Percentiles rank a stretch among this genome's conserved stretches.
phyloP scores from a whole-genome alignment of 2,888 invertebrate species.

The Ischnura elegans region DNA sequence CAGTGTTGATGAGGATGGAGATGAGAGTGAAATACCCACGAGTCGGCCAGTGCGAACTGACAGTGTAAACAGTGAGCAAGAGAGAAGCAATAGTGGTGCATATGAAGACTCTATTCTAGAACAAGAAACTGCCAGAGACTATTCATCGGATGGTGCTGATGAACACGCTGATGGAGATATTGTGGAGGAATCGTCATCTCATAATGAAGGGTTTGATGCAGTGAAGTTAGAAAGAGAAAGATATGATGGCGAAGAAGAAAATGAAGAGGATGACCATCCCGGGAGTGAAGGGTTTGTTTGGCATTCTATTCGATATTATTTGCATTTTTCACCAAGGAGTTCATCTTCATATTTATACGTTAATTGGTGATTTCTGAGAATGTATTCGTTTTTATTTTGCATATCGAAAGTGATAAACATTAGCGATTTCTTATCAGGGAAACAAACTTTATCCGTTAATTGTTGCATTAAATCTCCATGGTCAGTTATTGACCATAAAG shows the following conservation, averaged over 20 bases:
- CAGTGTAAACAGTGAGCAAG: constrained; percentile 55
- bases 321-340: not conserved
- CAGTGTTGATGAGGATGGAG: constrained; percentile 57
- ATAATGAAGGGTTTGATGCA: not conserved
- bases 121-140: constrained; percentile 19
- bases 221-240: constrained; percentile 50
- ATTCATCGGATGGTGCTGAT: constrained; percentile 46
- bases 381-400: not conserved
- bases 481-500: too few relatives aligned
- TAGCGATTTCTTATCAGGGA: not conserved
- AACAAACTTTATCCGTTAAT: not conserved
- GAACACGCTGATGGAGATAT: constrained; percentile 14
- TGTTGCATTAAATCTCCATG: too few relatives aligned
- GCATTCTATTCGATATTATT: not conserved
- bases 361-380: too few relatives aligned
- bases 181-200: not conserved
- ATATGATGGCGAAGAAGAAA: constrained; percentile 57
- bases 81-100: constrained; percentile 51
- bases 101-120: constrained; percentile 56
- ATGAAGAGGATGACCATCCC: constrained; percentile 41
- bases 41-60: constrained; percentile 41
- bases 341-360: not conserved
- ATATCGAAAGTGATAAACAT: not conserved
- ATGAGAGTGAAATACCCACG: constrained; percentile 57
- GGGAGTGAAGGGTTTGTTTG: constrained; percentile 29